Percentiles rank a stretch among this genome's conserved stretches.
These are phyloP conservation scores for Episyrphus balteatus DNA, from an alignment of 1,140 invertebrate genomes.

Conservation along the genomic window DNA sequence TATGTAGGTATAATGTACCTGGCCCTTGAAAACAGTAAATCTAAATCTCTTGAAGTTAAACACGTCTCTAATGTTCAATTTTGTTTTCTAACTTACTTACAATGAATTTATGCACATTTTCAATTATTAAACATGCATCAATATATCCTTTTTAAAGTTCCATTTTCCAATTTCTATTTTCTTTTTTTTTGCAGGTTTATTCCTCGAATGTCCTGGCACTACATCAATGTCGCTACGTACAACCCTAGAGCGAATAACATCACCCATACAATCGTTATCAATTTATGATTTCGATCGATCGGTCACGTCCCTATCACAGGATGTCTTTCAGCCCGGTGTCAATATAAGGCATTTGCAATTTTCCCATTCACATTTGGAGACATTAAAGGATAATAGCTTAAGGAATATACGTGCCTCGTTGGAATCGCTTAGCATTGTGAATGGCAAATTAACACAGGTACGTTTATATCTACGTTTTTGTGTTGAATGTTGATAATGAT, in stretches of 20 bases:
- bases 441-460: constrained; percentile 58
- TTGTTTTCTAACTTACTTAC: too few species aligned
- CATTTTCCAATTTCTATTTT: neutral
- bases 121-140: neutral
- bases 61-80: too few species aligned
- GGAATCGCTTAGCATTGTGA: constrained; percentile 69
- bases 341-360: constrained; percentile 70
- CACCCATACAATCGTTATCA: constrained; percentile 69
- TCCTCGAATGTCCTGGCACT: constrained; percentile 70
- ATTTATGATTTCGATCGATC: constrained; percentile 74
- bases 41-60: too few species aligned
- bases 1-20: too few species aligned
- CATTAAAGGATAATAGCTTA: constrained; percentile 63
- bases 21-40: too few species aligned
- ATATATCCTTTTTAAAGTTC: neutral
- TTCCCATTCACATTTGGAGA: constrained; percentile 66
- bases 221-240: constrained; percentile 38
- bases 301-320: constrained; percentile 54
- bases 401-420: constrained; percentile 58
- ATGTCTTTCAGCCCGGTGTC: constrained; percentile 57
- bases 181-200: constrained; percentile 47
- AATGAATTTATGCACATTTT: too few species aligned
- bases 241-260: constrained; percentile 43
- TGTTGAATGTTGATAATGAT: too few species aligned
- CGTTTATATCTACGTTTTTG: constrained; percentile 6